Evolutionary conservation across 2,797 vertebrate genomes (phyloP), one percentile per base, ranked within the genome.

Genomic region (Peromyscus melanophrys): DNA sequence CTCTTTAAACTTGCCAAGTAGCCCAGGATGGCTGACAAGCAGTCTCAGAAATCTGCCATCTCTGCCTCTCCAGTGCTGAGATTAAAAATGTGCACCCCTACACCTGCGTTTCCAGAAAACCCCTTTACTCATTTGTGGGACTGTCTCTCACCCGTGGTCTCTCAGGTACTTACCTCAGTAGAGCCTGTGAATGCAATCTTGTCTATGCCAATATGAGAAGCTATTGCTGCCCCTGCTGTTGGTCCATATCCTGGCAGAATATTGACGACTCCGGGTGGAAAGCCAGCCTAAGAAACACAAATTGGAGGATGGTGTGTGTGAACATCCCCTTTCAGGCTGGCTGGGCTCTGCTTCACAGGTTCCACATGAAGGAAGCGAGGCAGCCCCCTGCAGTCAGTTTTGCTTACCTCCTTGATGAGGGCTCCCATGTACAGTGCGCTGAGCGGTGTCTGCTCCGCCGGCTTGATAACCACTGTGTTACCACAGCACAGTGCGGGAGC

Each of bases 111-210:
- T 69, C 69, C n/a, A 57, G 25, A 31, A 29, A 65, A n/a, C 52
- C 19, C 65, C 40, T 92, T 29, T 85, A 10, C n/a, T 84, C 43
- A 40, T 27, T 21, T 63, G 14, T 4, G 69, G 73, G 81, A 29
- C 63, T 57, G 2, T 16, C 59, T 63, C 59, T 94, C 73, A 52
- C 67, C n/a, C 27, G 27, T 1, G 11, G 19, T 57, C 85, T 8
- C 75, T 83, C 93, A 89, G 83, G 82, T 87, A 97, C 98, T 98
- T 99, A 99, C 99, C 99, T 99, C 98, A 9, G 99, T 99, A 89
- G 99, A 99, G 98, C 99, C 99, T 63, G 99, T 99, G 98, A 99
- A 99, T 21, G 99, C 99, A 98, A 99, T 99, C 99, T 99, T 99
- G 99, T 99, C 99, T 97, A 99, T 99, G 99, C 99, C 99, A 98